phyloP scores from a whole-genome alignment of 2,113 vertebrate species.

The Gopherus evgoodei region DNA sequence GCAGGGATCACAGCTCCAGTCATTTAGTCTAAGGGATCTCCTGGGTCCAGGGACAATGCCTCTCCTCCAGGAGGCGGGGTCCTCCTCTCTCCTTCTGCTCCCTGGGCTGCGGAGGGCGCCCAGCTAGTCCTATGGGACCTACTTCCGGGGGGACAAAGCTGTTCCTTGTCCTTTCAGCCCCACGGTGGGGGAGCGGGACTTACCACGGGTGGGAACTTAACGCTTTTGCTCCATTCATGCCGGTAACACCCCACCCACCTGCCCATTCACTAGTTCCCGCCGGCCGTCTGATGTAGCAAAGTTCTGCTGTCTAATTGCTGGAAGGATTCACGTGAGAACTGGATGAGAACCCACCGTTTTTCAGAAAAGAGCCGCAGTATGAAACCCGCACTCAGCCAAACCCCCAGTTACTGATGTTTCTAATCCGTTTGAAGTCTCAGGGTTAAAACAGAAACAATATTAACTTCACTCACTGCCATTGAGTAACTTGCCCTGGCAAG shows the following conservation, averaged over 20 bases:
- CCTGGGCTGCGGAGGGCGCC: not conserved
- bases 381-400: not conserved
- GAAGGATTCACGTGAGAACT: not conserved
- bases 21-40: no score
- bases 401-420: not conserved
- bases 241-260: fast-evolving
- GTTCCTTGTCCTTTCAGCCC: no score
- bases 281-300: not conserved
- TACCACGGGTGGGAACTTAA: not conserved
- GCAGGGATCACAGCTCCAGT: no score
- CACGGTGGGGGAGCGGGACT: not conserved
- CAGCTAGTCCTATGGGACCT: not conserved
- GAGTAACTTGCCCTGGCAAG: not conserved
- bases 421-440: not conserved
- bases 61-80: not conserved
- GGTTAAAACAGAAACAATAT: not conserved
- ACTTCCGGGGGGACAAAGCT: no score
- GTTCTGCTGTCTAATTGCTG: not conserved
- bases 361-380: not conserved
- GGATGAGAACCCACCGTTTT: not conserved
- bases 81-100: not conserved
- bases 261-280: not conserved
- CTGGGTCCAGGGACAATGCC: no score
- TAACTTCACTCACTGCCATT: not conserved
- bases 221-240: not conserved